A percentile compares a stretch with the other conserved stretches of the same genome.
phyloP scores from a whole-genome alignment of 2,113 vertebrate genomes.

The Anseranas semipalmata region DNA sequence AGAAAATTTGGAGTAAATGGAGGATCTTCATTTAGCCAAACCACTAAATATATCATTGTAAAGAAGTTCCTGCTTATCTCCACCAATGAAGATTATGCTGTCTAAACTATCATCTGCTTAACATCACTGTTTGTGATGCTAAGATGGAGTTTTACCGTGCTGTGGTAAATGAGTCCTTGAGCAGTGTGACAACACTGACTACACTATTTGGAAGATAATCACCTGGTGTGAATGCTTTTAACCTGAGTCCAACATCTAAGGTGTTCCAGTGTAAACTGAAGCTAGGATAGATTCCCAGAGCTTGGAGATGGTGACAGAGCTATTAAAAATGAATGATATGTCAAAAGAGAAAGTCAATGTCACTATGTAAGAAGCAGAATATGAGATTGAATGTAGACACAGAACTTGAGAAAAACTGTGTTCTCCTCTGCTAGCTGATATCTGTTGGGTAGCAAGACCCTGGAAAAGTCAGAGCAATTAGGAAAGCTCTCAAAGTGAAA shows the following conservation, averaged over 20 bases:
- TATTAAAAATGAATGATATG: slow-evolving; percentile 38
- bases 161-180: neutral
- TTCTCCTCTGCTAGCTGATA: neutral
- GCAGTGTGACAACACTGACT: neutral
- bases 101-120: neutral
- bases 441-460: neutral
- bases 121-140: neutral
- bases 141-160: neutral
- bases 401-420: neutral
- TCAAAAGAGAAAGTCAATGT: neutral
- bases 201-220: neutral
- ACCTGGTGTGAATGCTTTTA: neutral
- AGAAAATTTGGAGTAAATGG: neutral
- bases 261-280: neutral
- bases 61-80: neutral
- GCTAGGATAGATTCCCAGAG: neutral
- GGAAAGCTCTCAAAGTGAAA: neutral
- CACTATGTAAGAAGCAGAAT: neutral
- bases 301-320: slow-evolving; percentile 13
- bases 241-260: neutral
- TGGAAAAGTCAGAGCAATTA: neutral
- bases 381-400: neutral
- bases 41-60: neutral
- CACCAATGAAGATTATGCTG: neutral
- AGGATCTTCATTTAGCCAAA: neutral